Conservation (phyloP, 2,888 invertebrate species). For the Mylabris sibirica region DNA sequence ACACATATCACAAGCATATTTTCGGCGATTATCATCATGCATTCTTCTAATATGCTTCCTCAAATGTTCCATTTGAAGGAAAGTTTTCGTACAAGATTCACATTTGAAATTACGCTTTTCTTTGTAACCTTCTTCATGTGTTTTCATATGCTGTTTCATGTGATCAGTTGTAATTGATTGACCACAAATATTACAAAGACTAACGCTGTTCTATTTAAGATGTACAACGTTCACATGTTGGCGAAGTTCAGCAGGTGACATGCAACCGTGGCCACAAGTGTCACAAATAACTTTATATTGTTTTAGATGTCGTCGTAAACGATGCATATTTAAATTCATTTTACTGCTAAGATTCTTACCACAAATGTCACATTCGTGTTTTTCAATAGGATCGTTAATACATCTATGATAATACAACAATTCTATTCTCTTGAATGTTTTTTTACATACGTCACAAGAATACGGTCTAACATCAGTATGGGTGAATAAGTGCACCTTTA, state of each 20-base stretch:
- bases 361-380: conserved; percentile 18
- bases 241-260: conserved; percentile 47
- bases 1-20: too few species aligned
- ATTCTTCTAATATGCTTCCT: too few species aligned
- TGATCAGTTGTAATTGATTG: too few species aligned
- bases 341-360: conserved; percentile 15
- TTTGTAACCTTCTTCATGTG: too few species aligned
- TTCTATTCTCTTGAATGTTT: neutral
- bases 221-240: conserved; percentile 35
- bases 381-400: neutral
- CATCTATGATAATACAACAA: neutral
- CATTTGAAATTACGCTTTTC: too few species aligned
- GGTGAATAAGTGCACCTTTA: too few species aligned
- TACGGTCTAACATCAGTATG: neutral
- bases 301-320: conserved; percentile 64
- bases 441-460: neutral
- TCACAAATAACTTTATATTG: conserved; percentile 64
- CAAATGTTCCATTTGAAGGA: too few species aligned
- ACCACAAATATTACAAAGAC: conserved; percentile 64
- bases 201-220: conserved; percentile 37
- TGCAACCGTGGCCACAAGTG: conserved; percentile 47
- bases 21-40: too few species aligned
- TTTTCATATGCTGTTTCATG: too few species aligned
- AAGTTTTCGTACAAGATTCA: too few species aligned
- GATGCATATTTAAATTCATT: conserved; percentile 52